Percentiles rank a stretch among this genome's conserved stretches.
These are phyloP conservation scores for Spodoptera picta DNA, from an alignment of 2,888 invertebrate genomes.

Conservation along the genomic window DNA sequence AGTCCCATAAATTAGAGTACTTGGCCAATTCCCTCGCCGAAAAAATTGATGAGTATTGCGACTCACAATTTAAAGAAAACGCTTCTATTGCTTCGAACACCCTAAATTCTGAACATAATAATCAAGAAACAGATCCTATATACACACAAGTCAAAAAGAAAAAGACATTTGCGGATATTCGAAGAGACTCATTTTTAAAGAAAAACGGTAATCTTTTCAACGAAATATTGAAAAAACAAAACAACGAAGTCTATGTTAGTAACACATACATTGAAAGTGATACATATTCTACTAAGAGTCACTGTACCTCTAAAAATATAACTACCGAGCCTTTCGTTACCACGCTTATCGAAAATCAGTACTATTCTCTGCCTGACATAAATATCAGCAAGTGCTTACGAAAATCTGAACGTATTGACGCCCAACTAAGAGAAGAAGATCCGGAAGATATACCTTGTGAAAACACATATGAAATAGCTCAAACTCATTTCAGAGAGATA, in stretches of 20 bases:
- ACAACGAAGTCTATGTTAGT: constrained; percentile 79
- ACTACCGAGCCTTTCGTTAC: constrained; percentile 86
- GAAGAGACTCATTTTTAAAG: constrained; percentile 74
- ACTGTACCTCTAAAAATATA: constrained; percentile 82
- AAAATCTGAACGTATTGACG: constrained; percentile 92
- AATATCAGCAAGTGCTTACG: constrained; percentile 91
- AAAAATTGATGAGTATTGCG: constrained; percentile 87
- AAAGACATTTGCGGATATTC: constrained; percentile 88
- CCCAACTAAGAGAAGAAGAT: constrained; percentile 89
- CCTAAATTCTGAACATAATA: constrained; percentile 67
- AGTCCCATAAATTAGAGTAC: constrained; percentile 85
- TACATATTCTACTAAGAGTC: constrained; percentile 76
- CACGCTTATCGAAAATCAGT: constrained; percentile 90
- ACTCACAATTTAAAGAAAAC: constrained; percentile 81
- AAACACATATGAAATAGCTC: constrained; percentile 83
- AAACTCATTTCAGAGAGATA: constrained; percentile 81
- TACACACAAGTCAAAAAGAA: constrained; percentile 85
- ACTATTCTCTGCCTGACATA: constrained; percentile 92
- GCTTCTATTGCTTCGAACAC: constrained; percentile 70
- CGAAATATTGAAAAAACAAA: constrained; percentile 72
- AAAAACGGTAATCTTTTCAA: constrained; percentile 78
- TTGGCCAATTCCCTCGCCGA: constrained; percentile 86
- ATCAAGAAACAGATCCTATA: constrained; percentile 76
- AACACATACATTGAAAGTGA: constrained; percentile 82
- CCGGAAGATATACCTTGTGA: constrained; percentile 82